These are phyloP conservation scores for Sebastes nivosus DNA, from an alignment of 2,797 vertebrate species.

Conservation along the genomic window DNA sequence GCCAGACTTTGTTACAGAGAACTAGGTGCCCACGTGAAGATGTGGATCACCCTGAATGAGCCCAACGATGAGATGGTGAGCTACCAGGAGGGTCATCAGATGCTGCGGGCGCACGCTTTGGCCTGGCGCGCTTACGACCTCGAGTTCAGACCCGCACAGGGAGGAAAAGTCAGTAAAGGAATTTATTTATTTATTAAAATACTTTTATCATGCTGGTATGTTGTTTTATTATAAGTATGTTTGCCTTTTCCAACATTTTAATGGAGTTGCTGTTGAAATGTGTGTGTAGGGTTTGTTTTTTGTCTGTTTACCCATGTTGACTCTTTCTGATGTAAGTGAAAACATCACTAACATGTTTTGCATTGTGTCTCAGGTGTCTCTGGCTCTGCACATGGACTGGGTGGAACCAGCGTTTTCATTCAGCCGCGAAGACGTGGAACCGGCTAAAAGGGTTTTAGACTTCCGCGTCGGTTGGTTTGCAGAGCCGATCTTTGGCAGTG, in stretches of 20 bases:
- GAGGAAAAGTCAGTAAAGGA: conserved; percentile 81
- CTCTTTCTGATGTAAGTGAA: not conserved
- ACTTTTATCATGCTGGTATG: not conserved
- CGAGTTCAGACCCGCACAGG: conserved; percentile 87
- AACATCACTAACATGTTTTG: not conserved
- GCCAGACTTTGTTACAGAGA: conserved; percentile 90
- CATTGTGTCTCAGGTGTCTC: conserved; percentile 81
- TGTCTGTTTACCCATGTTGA: not conserved
- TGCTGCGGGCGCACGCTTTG: conserved; percentile 90
- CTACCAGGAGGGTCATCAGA: conserved; percentile 88
- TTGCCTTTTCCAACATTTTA: too few species aligned
- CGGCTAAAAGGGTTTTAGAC: conserved; percentile 90
- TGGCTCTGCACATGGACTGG: conserved; percentile 94
- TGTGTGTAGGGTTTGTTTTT: not conserved
- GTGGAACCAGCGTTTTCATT: conserved; percentile 94
- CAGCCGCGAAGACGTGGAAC: conserved; percentile 87
- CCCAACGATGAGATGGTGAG: conserved; percentile 88
- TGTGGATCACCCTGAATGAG: conserved; percentile 96
- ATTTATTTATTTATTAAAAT: not conserved
- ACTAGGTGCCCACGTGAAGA: conserved; percentile 88
- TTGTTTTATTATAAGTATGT: not conserved
- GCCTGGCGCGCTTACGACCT: conserved; percentile 89
- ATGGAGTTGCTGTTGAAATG: not conserved
- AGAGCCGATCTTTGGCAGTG: conserved; percentile 92
- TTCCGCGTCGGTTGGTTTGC: conserved; percentile 94